phyloP scores from a whole-genome alignment of 2,888 invertebrate genomes.

The Acleris sparsana region DNA sequence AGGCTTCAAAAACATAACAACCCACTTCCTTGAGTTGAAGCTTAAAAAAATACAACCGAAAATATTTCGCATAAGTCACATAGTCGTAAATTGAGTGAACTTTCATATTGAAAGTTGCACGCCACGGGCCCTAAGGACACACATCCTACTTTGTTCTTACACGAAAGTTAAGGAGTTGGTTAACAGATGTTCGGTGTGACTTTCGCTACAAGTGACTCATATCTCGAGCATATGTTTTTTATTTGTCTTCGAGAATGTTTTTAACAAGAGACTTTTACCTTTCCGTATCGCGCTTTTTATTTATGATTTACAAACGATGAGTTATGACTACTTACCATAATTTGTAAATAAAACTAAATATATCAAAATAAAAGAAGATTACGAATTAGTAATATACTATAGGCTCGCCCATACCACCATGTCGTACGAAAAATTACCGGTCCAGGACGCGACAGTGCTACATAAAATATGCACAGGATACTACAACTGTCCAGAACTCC shows the following conservation, averaged over 20 bases:
- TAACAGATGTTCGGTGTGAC: constrained; percentile 75
- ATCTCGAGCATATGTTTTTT: constrained; percentile 53
- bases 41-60: constrained; percentile 6
- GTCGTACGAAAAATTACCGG: too few species aligned
- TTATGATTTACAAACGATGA: not conserved
- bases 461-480: too few species aligned
- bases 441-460: too few species aligned
- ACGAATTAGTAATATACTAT: too few species aligned
- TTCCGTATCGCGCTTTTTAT: not conserved
- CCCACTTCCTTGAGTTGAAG: not conserved
- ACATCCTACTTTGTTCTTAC: constrained; percentile 71
- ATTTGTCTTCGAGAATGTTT: constrained; percentile 27
- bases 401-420: too few species aligned
- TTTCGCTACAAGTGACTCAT: constrained; percentile 59
- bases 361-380: not conserved
- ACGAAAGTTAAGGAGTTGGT: constrained; percentile 72
- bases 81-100: constrained; percentile 58
- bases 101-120: constrained; percentile 66
- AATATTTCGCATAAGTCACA: constrained; percentile 28
- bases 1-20: too few species aligned
- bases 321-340: not conserved
- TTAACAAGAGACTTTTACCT: not conserved
- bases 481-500: too few species aligned
- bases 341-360: not conserved
- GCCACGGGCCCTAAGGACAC: constrained; percentile 65